A percentile compares a stretch with the other conserved stretches of the same genome.
phyloP scores from a whole-genome alignment of 2,113 vertebrate species.

The Polypterus bichir region DNA sequence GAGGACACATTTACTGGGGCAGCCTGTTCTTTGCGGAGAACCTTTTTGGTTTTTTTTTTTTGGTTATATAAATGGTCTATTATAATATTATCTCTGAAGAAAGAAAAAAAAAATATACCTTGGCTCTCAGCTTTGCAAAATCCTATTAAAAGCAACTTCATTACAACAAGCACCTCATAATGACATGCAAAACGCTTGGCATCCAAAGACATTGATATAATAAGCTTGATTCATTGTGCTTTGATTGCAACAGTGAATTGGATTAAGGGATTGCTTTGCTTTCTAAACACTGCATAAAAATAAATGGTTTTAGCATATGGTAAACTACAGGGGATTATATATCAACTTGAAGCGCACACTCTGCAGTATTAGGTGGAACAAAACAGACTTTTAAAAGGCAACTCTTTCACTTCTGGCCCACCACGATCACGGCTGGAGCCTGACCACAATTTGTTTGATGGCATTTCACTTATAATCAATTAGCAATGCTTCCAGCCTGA shows the following conservation, averaged over 20 bases:
- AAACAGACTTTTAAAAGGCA: no score
- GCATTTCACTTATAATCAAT: no score
- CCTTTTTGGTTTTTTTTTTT: conserved; percentile 22
- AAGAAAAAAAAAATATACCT: conserved; percentile 16
- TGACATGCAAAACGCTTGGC: conserved; percentile 30
- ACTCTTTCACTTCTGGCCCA: no score
- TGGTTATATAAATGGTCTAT: conserved; percentile 35
- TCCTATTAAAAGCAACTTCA: conserved; percentile 49
- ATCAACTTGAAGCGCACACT: conserved; percentile 28
- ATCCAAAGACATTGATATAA: conserved; percentile 31
- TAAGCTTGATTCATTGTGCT: conserved; percentile 41
- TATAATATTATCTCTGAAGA: conserved; percentile 40
- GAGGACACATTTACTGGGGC: conserved; percentile 27
- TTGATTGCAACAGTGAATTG: conserved; percentile 48
- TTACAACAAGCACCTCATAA: conserved; percentile 32
- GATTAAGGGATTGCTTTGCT: conserved; percentile 47
- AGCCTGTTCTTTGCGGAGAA: conserved; percentile 21
- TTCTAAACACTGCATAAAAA: conserved; percentile 30
- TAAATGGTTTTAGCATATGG: conserved; percentile 32
- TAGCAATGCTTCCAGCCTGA: no score
- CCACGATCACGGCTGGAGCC: no score
- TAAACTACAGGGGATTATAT: conserved; percentile 18
- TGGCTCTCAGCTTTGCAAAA: conserved; percentile 41
- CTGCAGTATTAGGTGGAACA: conserved; percentile 13
- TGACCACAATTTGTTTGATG: no score